These are phyloP conservation scores for Sminthopsis crassicaudata DNA, from an alignment of 2,113 vertebrate species.

Conservation along the genomic window DNA sequence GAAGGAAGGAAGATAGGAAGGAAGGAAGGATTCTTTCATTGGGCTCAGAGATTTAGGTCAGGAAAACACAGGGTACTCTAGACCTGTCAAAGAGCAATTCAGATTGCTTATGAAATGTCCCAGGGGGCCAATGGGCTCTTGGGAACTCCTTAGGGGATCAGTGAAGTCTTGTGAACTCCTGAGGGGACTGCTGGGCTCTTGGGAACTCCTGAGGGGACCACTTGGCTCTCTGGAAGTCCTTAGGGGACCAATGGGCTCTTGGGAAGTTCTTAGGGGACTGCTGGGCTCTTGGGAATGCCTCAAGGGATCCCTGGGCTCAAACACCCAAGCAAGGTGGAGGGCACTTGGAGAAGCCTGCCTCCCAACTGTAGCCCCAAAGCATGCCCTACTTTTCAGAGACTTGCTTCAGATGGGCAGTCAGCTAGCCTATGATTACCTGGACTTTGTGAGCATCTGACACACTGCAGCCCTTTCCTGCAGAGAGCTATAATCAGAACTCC, in stretches of 20 bases:
- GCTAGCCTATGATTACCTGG: not conserved
- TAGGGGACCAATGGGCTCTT: not conserved
- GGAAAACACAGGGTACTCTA: not conserved
- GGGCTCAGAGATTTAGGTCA: not conserved
- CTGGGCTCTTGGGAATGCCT: too few relatives aligned
- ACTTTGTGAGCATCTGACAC: not conserved
- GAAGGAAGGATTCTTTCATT: not conserved
- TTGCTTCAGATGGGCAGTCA: not conserved
- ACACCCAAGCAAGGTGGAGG: not conserved
- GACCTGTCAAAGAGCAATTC: not conserved
- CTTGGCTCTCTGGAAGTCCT: not conserved
- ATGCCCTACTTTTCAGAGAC: not conserved
- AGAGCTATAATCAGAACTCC: not conserved
- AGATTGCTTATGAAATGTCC: not conserved
- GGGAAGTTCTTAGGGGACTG: not conserved
- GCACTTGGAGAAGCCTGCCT: not conserved
- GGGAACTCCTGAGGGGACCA: too few relatives aligned
- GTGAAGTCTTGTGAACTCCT: too few relatives aligned
- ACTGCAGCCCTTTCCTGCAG: not conserved
- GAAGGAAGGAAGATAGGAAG: too few relatives aligned
- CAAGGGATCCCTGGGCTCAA: not conserved
- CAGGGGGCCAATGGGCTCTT: too few relatives aligned
- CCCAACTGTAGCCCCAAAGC: too few relatives aligned
- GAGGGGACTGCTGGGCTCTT: too few relatives aligned
- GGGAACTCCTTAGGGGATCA: not conserved